phyloP scores from a whole-genome alignment of 2,113 vertebrate species.

The Speoplatyrhinus poulsoni region DNA sequence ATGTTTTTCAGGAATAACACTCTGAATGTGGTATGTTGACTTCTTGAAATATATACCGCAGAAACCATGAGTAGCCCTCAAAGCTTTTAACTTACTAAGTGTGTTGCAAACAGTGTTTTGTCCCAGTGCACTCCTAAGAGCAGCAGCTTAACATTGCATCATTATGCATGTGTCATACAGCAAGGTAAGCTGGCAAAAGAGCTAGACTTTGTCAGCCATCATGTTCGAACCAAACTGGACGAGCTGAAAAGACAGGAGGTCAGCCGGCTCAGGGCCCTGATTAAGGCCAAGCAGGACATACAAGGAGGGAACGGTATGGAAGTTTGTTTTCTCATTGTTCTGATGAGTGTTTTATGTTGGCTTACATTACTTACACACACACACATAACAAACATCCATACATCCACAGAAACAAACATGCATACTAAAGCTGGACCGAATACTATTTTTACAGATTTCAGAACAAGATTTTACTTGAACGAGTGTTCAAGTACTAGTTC shows the following conservation, averaged over 20 bases:
- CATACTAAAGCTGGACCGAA: too few relatives aligned
- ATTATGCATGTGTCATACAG: conserved; percentile 65
- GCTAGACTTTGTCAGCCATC: conserved; percentile 94
- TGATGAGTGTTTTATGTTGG: background rate
- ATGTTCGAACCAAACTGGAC: conserved; percentile 92
- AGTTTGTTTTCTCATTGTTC: background rate
- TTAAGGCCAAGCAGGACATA: conserved; percentile 93
- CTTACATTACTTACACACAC: background rate
- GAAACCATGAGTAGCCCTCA: too few relatives aligned
- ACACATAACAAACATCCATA: too few relatives aligned
- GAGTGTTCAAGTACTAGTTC: too few relatives aligned
- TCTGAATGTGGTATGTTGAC: background rate
- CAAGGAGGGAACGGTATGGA: conserved; percentile 83
- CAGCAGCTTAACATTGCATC: background rate
- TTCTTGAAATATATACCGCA: background rate
- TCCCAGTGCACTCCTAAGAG: background rate
- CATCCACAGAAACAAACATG: too few relatives aligned
- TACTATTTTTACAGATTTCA: too few relatives aligned
- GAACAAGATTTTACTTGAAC: too few relatives aligned
- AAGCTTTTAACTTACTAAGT: background rate
- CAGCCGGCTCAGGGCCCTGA: conserved; percentile 89
- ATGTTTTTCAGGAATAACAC: background rate
- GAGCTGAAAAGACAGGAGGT: conserved; percentile 97
- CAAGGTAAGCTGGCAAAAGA: conserved; percentile 94
- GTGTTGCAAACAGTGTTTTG: background rate